Evolutionary conservation across 2,113 vertebrate genomes (phyloP), one percentile per base, ranked within the genome.

Genomic region (Mirza zaza): DNA sequence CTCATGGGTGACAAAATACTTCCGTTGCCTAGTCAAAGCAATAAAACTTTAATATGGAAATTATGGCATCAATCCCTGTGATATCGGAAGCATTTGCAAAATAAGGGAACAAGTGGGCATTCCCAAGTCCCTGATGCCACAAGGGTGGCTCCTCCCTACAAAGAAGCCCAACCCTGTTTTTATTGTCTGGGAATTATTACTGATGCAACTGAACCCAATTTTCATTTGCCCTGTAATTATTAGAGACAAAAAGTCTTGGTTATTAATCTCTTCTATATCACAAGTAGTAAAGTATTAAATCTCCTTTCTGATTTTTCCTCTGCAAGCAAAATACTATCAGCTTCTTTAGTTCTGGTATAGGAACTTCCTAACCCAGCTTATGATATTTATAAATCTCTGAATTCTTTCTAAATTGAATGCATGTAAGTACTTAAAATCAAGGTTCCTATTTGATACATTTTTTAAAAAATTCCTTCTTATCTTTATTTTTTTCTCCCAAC

Each of bases 371-470:
- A 71, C 13, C 42, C 12, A 4, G 61, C 25, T 73, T 73, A 88
- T n/a, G 61, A 42, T 27, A 70, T 84, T 77, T 95, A 65, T 83
- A 82, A 87, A 61, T 68, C 20, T n/a, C 67, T 93, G 86, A 92
- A 88, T 88, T 81, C 21, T 82, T 63, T 89, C 50, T 84, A 84
- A 65, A 55, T 27, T 70, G 87, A 95, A 1, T 59, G 17, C 39
- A 48, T 29, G 6, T 42, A 61, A 92, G 27, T 14, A 91, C 75
- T 87, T 34, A 15, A 81, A 95, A 91, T 27, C 11, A 39, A 90
- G 63, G 32, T 45, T 85, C 7, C 18, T 23, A 55, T 45, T 52
- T 48, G 45, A 68, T 42, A 42, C 17, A 57, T 21, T 82, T 87
- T 14, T 90, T 15, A 2, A 34, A 63, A n/a, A 89, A 70, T 34